Percentiles rank a stretch among this genome's conserved stretches.
These are phyloP conservation scores for Macquaria ambigua DNA, from an alignment of 2,113 vertebrate species.

Conservation along the genomic window DNA sequence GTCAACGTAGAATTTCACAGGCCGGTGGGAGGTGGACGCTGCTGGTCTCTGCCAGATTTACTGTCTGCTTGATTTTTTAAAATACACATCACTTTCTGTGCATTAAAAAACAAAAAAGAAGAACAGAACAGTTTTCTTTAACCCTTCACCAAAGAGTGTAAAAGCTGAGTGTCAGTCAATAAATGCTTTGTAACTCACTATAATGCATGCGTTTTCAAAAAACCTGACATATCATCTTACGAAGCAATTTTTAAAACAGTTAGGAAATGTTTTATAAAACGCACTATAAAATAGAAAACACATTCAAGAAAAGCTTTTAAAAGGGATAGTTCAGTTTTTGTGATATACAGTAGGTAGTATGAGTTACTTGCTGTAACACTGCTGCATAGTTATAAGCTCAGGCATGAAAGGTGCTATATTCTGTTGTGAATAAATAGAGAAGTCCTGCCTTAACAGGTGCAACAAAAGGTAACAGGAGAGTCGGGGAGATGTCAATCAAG, in stretches of 20 bases:
- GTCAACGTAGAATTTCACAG: constrained; percentile 32
- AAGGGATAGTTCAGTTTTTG: too few relatives aligned
- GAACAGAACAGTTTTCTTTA: background rate
- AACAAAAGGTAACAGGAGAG: background rate
- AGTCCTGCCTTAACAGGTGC: background rate
- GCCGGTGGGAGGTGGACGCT: background rate
- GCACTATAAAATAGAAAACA: too few relatives aligned
- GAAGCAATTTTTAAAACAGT: too few relatives aligned
- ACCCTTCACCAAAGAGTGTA: background rate
- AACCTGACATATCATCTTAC: too few relatives aligned
- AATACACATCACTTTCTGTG: background rate
- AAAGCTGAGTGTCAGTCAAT: background rate
- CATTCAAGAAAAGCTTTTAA: too few relatives aligned
- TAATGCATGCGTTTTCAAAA: too few relatives aligned
- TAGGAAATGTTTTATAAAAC: too few relatives aligned
- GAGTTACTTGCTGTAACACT: too few relatives aligned
- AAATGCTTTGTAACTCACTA: background rate
- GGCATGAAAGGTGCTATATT: too few relatives aligned
- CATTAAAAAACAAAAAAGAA: background rate
- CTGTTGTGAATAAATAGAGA: too few relatives aligned
- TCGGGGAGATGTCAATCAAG: background rate
- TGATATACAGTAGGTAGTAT: too few relatives aligned
- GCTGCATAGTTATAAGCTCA: background rate
- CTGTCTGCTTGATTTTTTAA: background rate
- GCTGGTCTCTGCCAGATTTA: background rate